Evolutionary conservation across 1,140 invertebrate genomes (phyloP).

Genomic region (Drosophila tropicalis): DNA sequence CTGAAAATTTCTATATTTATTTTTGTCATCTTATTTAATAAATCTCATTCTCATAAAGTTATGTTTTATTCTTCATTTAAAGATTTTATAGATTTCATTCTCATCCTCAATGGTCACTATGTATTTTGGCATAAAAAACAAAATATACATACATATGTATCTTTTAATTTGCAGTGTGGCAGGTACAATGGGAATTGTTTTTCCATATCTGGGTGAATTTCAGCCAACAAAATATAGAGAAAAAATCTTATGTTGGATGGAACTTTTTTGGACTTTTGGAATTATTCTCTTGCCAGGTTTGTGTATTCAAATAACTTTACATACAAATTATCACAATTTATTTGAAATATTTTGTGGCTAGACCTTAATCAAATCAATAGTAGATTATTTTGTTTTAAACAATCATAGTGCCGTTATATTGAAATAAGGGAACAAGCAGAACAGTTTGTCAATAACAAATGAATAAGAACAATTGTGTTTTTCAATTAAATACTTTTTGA

Average conservation of each 20-base stretch:
- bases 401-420: background rate
- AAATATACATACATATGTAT: background rate
- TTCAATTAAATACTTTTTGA: background rate
- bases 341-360: background rate
- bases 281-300: constrained; percentile 88
- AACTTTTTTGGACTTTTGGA: constrained; percentile 91
- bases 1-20: background rate
- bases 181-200: constrained; percentile 91
- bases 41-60: background rate
- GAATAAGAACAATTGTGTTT: background rate
- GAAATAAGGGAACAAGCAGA: constrained; percentile 3
- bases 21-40: background rate
- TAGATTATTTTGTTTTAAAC: background rate
- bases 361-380: background rate
- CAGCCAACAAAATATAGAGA: constrained; percentile 90
- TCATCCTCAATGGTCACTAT: too few species aligned
- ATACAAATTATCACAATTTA: background rate
- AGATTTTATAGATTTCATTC: too few species aligned
- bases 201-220: constrained; percentile 90
- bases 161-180: constrained; percentile 85
- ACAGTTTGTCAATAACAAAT: background rate
- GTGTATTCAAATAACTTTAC: background rate
- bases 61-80: too few species aligned
- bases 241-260: constrained; percentile 91
- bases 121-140: too few species aligned